Percentiles rank a stretch among this genome's conserved stretches.
Evolutionary conservation across 92 coral and sea anemone genomes (phyloP).

Genomic region (Pocillopora grandis): DNA sequence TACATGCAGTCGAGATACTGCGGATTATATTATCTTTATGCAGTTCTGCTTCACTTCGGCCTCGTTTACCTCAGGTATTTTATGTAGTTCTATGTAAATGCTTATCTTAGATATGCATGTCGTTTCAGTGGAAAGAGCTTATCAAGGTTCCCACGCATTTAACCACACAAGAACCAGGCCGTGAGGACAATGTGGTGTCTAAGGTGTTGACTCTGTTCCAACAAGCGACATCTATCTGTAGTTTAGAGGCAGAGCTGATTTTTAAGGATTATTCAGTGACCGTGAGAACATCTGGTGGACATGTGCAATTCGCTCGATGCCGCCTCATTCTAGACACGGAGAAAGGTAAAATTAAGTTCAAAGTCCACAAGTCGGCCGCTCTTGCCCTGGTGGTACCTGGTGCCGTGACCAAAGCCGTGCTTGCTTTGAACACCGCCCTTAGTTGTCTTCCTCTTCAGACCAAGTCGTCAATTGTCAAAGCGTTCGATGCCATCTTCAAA

Average conservation of each 20-base stretch:
- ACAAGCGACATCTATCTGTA: slow-evolving; percentile 6
- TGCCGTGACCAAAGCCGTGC: slow-evolving; percentile 21
- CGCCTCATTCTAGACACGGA: slow-evolving; percentile 20
- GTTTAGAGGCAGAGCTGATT: slow-evolving; percentile 24
- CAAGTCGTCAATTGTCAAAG: not conserved
- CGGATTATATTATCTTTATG: too few relatives aligned
- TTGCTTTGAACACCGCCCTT: not conserved
- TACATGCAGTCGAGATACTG: too few relatives aligned
- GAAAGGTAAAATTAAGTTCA: slow-evolving; percentile 18
- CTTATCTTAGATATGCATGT: not conserved
- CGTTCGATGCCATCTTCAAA: slow-evolving; percentile 13
- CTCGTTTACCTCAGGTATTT: not conserved
- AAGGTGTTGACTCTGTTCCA: not conserved
- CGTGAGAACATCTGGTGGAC: slow-evolving; percentile 3
- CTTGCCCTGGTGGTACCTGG: not conserved
- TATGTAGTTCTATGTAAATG: not conserved
- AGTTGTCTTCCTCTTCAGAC: not conserved
- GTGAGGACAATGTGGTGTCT: not conserved
- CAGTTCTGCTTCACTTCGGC: not conserved
- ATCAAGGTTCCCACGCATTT: not conserved
- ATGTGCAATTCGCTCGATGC: slow-evolving; percentile 6
- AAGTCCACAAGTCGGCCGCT: slow-evolving; percentile 13
- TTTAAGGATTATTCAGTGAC: slow-evolving; percentile 13
- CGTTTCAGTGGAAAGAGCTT: not conserved
- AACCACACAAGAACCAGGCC: not conserved